A percentile compares a stretch with the other conserved stretches of the same genome.
Conservation (phyloP, 2,888 invertebrate species). For the Stegophylla sp. region DNA sequence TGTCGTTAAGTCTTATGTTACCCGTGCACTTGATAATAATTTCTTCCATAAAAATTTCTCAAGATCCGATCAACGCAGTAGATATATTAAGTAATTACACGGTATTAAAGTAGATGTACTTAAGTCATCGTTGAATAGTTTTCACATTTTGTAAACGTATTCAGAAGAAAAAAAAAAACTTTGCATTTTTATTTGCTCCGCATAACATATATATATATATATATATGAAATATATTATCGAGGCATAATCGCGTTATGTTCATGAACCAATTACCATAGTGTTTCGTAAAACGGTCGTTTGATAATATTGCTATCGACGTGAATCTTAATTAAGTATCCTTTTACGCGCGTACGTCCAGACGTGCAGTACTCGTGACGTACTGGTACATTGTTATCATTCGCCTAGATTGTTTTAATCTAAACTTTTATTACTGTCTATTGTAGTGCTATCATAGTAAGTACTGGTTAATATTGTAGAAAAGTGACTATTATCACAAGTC, state of each 20-base stretch:
- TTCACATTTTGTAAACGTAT: too few relatives aligned
- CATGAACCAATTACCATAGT: not conserved
- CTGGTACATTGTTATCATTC: too few relatives aligned
- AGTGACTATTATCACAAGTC: too few relatives aligned
- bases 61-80: constrained; percentile 6
- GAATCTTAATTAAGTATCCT: constrained; percentile 27
- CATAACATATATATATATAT: not conserved
- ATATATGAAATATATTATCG: not conserved
- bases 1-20: constrained; percentile 32
- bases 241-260: not conserved
- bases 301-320: constrained; percentile 16
- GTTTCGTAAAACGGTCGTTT: constrained; percentile 1
- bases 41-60: constrained; percentile 33
- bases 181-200: too few relatives aligned
- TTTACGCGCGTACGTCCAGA: not conserved
- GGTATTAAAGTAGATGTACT: too few relatives aligned
- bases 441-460: too few relatives aligned
- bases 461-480: too few relatives aligned
- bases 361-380: not conserved
- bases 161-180: too few relatives aligned
- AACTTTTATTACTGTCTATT: too few relatives aligned
- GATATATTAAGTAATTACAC: not conserved
- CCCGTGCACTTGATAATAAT: constrained; percentile 8
- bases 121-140: too few relatives aligned
- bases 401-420: too few relatives aligned